Base-by-base conservation (phyloP, 2,113 vertebrate species). In the Pachypanchax playfairii region DNA sequence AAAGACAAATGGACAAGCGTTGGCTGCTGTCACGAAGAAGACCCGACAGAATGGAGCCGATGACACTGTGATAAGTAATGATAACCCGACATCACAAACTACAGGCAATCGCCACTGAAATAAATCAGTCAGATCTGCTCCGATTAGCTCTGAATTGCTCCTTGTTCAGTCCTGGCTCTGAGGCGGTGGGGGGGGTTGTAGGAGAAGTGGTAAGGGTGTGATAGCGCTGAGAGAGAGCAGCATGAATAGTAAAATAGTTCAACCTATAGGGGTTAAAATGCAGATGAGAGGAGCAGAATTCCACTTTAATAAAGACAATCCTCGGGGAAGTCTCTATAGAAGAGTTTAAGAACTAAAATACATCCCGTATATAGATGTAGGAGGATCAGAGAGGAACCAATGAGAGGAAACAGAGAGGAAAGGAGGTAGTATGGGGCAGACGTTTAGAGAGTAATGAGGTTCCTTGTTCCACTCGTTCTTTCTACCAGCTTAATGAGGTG, bases 401-500 rank as follows among this genome's bases (percentile, higher is more conserved):
- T 18, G 15, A 50, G 58, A 63, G 48, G 36, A 64, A 54, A 56
- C 48, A 24, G 38, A 65, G 33, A 29, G 52, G 48, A 58, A 33
- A 46, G 17, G 57, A 71, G 61, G 61, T 21, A 12, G 33, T 13
- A 3, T 35, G 33, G n/a, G 33, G 33, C 33, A 35, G 75, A 69
- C 75, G 64, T 76, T 79, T 65, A 65, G 73, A 84, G 68, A 79
- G 77, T 79, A 85, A 86, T 79, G 65, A 65, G 64, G 76, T 53
- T 66, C 61, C 85, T 73, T 67, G 72, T 77, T 85, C 33, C 68
- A 48, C 68, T 80, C 79, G 73, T 14, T 31, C 71, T 77, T 73
- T 73, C 64, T 39, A 62, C 70, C 79, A 94, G 92, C 90, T 91
- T 95, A 95, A 95, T 90, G 85, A 94, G 91, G 89, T 83, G 90